phyloP scores from a whole-genome alignment of 2,888 invertebrate species.

The Orchesellides sinensis region DNA sequence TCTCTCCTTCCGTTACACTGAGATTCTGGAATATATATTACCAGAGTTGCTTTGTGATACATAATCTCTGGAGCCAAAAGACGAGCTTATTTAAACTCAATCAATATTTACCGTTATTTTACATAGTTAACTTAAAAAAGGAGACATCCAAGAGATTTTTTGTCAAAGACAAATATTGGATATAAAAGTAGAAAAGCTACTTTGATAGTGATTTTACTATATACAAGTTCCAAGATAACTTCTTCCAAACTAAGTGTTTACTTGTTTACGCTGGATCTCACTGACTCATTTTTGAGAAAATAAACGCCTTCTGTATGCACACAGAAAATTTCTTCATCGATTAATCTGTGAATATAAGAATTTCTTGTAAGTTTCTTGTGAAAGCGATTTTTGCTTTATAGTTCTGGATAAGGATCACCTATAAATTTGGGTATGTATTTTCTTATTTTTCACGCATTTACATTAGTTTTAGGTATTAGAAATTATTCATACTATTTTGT shows the following conservation, averaged over 20 bases:
- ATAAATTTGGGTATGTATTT: conserved; percentile 1
- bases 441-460: background rate
- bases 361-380: background rate
- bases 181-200: background rate
- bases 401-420: background rate
- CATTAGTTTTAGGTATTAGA: too few species aligned
- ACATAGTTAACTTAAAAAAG: conserved; percentile 11
- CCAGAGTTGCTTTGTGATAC: conserved; percentile 29
- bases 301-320: background rate
- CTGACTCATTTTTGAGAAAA: background rate
- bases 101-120: background rate
- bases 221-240: too few species aligned
- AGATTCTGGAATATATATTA: conserved; percentile 25
- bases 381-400: background rate
- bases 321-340: background rate
- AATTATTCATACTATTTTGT: too few species aligned
- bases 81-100: conserved; percentile 33
- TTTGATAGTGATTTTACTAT: conserved; percentile 5
- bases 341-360: background rate
- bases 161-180: background rate
- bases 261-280: background rate
- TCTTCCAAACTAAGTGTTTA: background rate
- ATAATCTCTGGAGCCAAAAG: conserved; percentile 28
- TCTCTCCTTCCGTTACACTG: conserved; percentile 19
- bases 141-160: conserved; percentile 44